Evolutionary conservation across 2,797 vertebrate genomes (phyloP).

Genomic region (Cryptoblepharus egeriae): DNA sequence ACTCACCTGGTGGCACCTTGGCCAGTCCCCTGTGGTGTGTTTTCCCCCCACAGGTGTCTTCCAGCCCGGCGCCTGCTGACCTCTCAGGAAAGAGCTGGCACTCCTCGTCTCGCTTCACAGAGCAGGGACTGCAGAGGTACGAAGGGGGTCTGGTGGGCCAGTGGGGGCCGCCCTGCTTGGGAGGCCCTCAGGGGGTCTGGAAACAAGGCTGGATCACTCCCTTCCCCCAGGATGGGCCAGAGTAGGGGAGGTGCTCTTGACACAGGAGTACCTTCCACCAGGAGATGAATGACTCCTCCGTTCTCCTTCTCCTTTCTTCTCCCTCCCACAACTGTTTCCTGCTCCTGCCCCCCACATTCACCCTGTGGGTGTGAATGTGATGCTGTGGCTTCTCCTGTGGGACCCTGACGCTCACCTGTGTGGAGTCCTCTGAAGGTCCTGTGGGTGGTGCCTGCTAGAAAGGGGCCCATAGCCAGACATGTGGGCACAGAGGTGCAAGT

Average conservation of each 20-base stretch:
- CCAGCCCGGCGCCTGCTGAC: neutral
- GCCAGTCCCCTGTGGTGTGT: neutral
- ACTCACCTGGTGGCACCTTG: neutral
- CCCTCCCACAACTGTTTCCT: neutral
- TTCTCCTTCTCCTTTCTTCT: no score
- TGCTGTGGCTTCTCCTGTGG: no score
- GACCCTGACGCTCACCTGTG: no score
- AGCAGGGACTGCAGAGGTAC: neutral
- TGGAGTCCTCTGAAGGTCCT: neutral
- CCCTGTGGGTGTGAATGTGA: neutral
- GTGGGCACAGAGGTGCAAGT: no score
- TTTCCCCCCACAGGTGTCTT: neutral
- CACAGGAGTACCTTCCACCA: neutral
- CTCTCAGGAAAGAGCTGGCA: neutral
- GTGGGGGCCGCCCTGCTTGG: no score
- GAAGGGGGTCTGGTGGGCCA: neutral
- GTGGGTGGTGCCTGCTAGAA: neutral
- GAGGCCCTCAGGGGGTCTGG: no score
- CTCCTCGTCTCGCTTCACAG: neutral
- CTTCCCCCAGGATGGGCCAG: no score
- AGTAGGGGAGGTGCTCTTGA: no score
- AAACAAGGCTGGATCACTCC: neutral
- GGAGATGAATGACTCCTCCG: no score
- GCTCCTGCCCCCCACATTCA: neutral
- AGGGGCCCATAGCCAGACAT: no score